phyloP scores from a whole-genome alignment of 1,140 invertebrate species.

The Nasonia giraulti region DNA sequence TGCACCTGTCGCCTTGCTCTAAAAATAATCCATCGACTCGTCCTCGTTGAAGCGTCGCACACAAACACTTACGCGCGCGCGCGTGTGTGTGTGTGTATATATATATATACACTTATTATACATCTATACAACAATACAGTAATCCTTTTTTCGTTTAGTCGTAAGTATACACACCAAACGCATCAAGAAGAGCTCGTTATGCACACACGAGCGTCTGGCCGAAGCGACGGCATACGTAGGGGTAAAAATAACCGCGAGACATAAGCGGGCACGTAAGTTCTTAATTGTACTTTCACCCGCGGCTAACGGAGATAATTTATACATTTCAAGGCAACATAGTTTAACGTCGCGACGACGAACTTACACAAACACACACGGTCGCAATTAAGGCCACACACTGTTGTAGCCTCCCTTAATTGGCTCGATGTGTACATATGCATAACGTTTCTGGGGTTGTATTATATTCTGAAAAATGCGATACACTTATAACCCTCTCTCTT shows the following conservation, averaged over 20 bases:
- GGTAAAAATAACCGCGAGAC: neutral
- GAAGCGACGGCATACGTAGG: too few relatives aligned
- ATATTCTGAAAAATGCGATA: neutral
- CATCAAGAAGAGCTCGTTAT: too few relatives aligned
- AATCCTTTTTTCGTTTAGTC: too few relatives aligned
- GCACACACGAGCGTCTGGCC: too few relatives aligned
- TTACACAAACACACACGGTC: neutral
- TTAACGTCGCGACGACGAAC: neutral
- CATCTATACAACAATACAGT: too few relatives aligned
- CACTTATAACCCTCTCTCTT: neutral
- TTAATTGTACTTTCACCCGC: neutral
- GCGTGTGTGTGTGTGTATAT: too few relatives aligned
- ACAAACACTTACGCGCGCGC: conserved; percentile 1
- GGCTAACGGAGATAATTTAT: neutral
- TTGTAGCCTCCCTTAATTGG: neutral
- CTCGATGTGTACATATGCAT: neutral
- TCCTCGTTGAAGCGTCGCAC: conserved; percentile 52
- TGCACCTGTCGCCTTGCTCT: conserved; percentile 47
- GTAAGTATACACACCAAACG: too few relatives aligned
- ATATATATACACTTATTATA: too few relatives aligned
- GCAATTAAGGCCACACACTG: neutral
- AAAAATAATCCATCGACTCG: conserved; percentile 59
- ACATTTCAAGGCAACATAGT: conserved; percentile 5
- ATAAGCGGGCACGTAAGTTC: neutral
- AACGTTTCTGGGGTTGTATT: neutral